These are phyloP conservation scores for Lithobius niger DNA, from an alignment of 1,140 invertebrate species.

Conservation along the genomic window DNA sequence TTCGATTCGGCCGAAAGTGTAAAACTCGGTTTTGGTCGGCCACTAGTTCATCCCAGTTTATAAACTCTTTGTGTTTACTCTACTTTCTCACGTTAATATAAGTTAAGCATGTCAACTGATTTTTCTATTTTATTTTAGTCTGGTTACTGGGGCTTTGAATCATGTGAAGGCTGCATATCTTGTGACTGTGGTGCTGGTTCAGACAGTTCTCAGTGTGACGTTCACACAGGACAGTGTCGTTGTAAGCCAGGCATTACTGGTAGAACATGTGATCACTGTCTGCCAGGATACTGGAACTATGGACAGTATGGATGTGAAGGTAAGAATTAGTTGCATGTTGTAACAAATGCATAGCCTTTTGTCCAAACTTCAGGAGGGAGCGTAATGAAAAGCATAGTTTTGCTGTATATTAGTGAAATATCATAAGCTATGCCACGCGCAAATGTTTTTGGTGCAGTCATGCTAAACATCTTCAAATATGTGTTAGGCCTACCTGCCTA, in stretches of 20 bases:
- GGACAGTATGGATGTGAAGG: conserved; percentile 66
- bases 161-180: conserved; percentile 60
- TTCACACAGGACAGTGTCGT: conserved; percentile 63
- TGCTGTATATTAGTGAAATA: no score
- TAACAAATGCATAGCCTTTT: no score
- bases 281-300: conserved; percentile 88
- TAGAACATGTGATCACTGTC: conserved; percentile 72
- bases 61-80: not conserved
- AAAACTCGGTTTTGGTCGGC: no score
- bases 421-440: no score
- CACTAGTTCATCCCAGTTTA: no score
- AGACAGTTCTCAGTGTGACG: conserved; percentile 64
- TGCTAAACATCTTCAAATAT: no score
- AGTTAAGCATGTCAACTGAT: not conserved
- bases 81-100: not conserved
- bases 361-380: no score
- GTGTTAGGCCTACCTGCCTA: no score
- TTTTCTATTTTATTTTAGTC: conserved; percentile 43
- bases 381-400: no score
- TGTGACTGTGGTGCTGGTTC: conserved; percentile 74
- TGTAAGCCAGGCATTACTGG: conserved; percentile 82
- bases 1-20: no score
- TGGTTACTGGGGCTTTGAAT: conserved; percentile 43
- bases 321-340: conserved; percentile 35
- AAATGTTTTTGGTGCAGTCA: no score